Conservation (phyloP, 2,888 invertebrate genomes). For the Lasioglossum pauxillum region DNA sequence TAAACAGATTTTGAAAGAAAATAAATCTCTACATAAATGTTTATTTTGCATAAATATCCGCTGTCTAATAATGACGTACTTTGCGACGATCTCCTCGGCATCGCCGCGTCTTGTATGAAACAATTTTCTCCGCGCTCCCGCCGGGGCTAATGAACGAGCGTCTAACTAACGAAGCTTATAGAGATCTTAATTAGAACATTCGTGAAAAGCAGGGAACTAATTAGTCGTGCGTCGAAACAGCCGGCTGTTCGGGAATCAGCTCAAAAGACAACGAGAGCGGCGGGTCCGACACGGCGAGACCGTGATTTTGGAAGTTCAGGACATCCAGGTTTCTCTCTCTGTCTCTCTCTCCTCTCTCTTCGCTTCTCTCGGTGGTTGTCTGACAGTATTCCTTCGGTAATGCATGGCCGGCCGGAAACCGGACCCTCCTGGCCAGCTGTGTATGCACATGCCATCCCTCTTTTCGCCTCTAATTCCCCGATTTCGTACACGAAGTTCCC, state of each 20-base stretch:
- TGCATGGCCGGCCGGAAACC: constrained; percentile 32
- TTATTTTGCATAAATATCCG: too few relatives aligned
- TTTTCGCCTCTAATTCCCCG: constrained; percentile 36
- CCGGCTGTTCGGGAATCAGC: neutral
- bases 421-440: constrained; percentile 7
- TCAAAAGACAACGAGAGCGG: neutral
- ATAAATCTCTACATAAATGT: too few relatives aligned
- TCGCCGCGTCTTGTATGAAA: neutral
- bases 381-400: constrained; percentile 34
- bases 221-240: constrained; percentile 4
- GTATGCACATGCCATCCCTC: constrained; percentile 12
- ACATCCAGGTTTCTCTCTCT: neutral
- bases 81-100: neutral
- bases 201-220: constrained; percentile 19
- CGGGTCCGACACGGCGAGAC: neutral
- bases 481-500: constrained; percentile 21
- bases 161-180: constrained; percentile 9
- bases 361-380: neutral
- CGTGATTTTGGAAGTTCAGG: constrained; percentile 13
- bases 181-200: constrained; percentile 23
- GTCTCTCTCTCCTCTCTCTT: neutral
- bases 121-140: neutral
- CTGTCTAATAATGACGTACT: too few relatives aligned
- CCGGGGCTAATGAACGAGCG: neutral
- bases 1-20: too few relatives aligned